Conservation (phyloP, 2,113 vertebrate genomes). For the Forbesichthys agassizii region DNA sequence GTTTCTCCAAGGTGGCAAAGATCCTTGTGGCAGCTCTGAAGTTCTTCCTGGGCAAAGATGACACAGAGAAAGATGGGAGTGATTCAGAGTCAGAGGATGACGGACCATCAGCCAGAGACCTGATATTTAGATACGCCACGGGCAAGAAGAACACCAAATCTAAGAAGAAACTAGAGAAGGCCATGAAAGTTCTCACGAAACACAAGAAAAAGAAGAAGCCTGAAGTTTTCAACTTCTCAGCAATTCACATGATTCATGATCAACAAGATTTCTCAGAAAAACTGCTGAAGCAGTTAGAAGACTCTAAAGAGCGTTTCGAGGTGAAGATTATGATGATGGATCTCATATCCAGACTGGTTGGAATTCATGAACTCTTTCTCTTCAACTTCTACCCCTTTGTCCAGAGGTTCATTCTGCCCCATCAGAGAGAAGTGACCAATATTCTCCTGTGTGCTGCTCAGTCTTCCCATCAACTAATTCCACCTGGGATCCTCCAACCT, state of each 20-base stretch:
- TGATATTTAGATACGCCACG: constrained; percentile 83
- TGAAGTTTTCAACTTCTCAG: constrained; percentile 97
- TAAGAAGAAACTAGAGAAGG: constrained; percentile 94
- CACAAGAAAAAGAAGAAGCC: constrained; percentile 92
- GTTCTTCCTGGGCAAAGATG: constrained; percentile 93
- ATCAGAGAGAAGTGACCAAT: constrained; percentile 97
- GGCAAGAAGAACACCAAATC: constrained; percentile 90
- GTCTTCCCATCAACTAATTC: constrained; percentile 89
- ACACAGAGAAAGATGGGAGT: constrained; percentile 87
- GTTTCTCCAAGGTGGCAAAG: constrained; percentile 95
- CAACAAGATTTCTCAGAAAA: constrained; percentile 98
- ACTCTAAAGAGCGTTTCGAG: constrained; percentile 92
- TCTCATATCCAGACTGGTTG: constrained; percentile 92
- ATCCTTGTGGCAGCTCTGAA: constrained; percentile 87
- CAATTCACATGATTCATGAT: constrained; percentile 95
- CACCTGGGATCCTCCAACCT: constrained; percentile 91
- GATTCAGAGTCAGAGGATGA: constrained; percentile 93
- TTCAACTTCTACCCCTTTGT: constrained; percentile 97
- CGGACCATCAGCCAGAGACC: constrained; percentile 83
- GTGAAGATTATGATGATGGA: constrained; percentile 99
- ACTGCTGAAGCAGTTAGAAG: constrained; percentile 91
- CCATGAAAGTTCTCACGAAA: constrained; percentile 97
- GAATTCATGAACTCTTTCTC: constrained; percentile 97
- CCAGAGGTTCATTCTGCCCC: constrained; percentile 95
- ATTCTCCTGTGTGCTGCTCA: constrained; percentile 95